phyloP scores from a whole-genome alignment of 2,797 vertebrate genomes.

The Centropyge bicolor region DNA sequence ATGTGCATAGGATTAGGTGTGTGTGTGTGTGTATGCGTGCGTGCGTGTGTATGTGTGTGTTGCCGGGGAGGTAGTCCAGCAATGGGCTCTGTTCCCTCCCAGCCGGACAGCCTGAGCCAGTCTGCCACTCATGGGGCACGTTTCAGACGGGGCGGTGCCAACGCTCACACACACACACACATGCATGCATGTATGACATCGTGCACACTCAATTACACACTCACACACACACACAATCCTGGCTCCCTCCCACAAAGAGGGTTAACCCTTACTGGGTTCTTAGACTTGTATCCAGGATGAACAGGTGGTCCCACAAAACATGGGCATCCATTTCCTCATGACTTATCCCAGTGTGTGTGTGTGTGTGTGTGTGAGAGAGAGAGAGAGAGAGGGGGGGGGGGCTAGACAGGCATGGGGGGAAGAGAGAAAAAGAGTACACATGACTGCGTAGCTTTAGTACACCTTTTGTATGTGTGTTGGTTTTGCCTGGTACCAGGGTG shows the following conservation, averaged over 20 bases:
- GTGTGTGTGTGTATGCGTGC: slow-evolving; percentile 40
- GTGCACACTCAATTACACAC: slow-evolving; percentile 22
- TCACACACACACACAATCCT: slow-evolving; percentile 58
- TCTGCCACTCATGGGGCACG: slow-evolving; percentile 83
- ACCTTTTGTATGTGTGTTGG: slow-evolving; percentile 55
- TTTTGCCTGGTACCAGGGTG: slow-evolving; percentile 66
- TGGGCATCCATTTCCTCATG: slow-evolving; percentile 85
- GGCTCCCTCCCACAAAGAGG: slow-evolving; percentile 76
- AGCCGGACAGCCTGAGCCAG: slow-evolving; percentile 83
- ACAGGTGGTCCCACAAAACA: slow-evolving; percentile 87
- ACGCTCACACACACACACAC: slow-evolving; percentile 26
- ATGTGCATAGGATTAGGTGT: slow-evolving; percentile 61
- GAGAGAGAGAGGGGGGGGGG: slow-evolving; percentile 40
- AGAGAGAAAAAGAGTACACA: slow-evolving; percentile 23
- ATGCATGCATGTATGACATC: slow-evolving; percentile 24
- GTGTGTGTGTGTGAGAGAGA: slow-evolving; percentile 38
- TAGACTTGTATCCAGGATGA: slow-evolving; percentile 84
- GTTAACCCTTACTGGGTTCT: slow-evolving; percentile 84
- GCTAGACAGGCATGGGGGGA: slow-evolving; percentile 31
- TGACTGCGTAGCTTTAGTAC: slow-evolving; percentile 27
- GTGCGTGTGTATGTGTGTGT: slow-evolving; percentile 48
- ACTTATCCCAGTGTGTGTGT: slow-evolving; percentile 77
- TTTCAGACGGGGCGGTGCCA: slow-evolving; percentile 81
- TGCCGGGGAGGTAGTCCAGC: slow-evolving; percentile 73
- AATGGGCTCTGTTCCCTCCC: slow-evolving; percentile 79